phyloP scores from a whole-genome alignment of 2,113 vertebrate species.

The Pollimyrus isidori region DNA sequence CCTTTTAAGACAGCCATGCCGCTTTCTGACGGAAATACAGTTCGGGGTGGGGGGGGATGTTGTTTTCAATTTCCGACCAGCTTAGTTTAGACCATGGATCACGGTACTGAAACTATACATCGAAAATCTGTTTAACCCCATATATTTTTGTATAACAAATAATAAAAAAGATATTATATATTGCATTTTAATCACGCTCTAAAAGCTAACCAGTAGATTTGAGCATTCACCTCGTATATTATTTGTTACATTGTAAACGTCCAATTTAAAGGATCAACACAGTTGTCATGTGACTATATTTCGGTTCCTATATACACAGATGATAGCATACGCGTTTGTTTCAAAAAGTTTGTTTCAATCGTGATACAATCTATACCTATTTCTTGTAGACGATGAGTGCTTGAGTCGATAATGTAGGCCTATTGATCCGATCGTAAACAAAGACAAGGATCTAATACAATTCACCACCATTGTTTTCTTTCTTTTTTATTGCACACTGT shows the following conservation, averaged over 20 bases:
- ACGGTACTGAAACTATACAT: background rate
- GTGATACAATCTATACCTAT: background rate
- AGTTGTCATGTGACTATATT: background rate
- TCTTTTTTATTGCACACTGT: background rate
- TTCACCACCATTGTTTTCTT: background rate
- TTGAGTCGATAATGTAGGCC: background rate
- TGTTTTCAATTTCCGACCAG: background rate
- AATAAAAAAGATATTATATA: background rate
- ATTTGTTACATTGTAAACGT: background rate
- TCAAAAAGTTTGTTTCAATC: background rate
- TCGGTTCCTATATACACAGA: background rate
- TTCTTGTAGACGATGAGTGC: background rate
- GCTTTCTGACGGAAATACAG: background rate
- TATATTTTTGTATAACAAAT: background rate
- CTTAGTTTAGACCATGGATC: background rate
- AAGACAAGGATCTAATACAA: background rate
- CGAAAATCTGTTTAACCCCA: background rate
- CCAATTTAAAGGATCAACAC: background rate
- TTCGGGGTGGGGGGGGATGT: conserved; percentile 5
- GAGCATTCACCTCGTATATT: background rate
- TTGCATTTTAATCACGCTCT: background rate
- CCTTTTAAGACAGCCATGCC: conserved; percentile 19
- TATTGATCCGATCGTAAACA: background rate
- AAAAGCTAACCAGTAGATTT: background rate
- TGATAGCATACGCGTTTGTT: background rate